phyloP scores from a whole-genome alignment of 2,113 vertebrate genomes.

The Spea bombifrons region DNA sequence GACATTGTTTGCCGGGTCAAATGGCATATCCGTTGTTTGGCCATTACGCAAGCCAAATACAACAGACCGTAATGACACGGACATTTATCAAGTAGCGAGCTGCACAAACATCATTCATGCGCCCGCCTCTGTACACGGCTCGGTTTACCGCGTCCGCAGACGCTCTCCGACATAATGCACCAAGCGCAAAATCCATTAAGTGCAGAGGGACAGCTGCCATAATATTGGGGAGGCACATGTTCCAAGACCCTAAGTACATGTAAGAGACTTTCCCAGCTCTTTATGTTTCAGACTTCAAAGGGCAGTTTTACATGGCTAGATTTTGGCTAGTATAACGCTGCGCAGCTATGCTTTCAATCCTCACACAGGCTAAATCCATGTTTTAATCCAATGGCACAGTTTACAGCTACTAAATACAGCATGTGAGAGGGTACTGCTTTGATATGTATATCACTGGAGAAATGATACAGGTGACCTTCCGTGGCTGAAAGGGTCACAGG shows the following conservation, averaged over 20 bases:
- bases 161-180: conserved; percentile 18
- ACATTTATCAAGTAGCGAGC: conserved; percentile 33
- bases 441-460: conserved; percentile 37
- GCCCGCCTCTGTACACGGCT: conserved; percentile 7
- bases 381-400: conserved; percentile 21
- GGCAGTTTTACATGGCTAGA: conserved; percentile 11
- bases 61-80: conserved; percentile 38
- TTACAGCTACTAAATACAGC: conserved; percentile 39
- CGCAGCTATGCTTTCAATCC: conserved; percentile 13
- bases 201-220: conserved; percentile 31
- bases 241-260: conserved; percentile 9
- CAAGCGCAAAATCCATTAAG: conserved; percentile 22
- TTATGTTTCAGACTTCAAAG: conserved; percentile 45
- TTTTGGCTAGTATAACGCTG: conserved; percentile 7
- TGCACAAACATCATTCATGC: conserved; percentile 25
- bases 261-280: conserved; percentile 23
- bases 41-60: conserved; percentile 28
- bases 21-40: conserved; percentile 20
- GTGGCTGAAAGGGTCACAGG: conserved; percentile 1
- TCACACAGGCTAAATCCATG: conserved; percentile 34
- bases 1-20: conserved; percentile 4
- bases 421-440: conserved; percentile 17
- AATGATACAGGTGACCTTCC: conserved; percentile 23
- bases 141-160: conserved; percentile 2
- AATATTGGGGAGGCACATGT: conserved; percentile 31